These are phyloP conservation scores for Pachypanchax playfairii DNA, from an alignment of 2,113 vertebrate genomes.

Conservation along the genomic window DNA sequence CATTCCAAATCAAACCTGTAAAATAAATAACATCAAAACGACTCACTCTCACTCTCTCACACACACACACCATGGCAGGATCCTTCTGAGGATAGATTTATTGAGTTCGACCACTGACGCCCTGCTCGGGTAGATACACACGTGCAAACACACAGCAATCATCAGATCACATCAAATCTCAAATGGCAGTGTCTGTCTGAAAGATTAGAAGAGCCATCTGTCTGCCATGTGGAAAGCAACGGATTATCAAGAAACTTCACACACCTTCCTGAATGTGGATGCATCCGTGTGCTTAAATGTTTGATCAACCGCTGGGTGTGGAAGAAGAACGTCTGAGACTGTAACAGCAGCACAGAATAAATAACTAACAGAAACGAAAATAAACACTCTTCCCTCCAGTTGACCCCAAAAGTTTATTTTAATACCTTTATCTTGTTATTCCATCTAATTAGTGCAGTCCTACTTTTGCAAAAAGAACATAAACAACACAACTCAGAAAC, in stretches of 20 bases:
- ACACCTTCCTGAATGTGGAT: conserved; percentile 35
- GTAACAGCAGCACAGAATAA: conserved; percentile 11
- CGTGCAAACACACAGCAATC: conserved; percentile 21
- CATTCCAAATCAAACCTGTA: conserved; percentile 16
- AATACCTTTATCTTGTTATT: neutral
- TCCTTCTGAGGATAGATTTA: conserved; percentile 40
- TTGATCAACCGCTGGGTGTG: conserved; percentile 28
- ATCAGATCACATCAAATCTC: conserved; percentile 66
- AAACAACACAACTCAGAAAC: neutral
- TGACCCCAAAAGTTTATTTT: neutral
- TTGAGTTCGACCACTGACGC: conserved; percentile 37
- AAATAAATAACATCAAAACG: conserved; percentile 28
- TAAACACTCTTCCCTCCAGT: neutral
- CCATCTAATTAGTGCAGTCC: neutral
- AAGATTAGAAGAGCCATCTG: conserved; percentile 74
- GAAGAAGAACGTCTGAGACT: conserved; percentile 14
- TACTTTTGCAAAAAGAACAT: neutral
- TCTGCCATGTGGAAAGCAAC: conserved; percentile 59
- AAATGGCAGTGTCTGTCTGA: conserved; percentile 67
- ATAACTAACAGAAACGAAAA: neutral
- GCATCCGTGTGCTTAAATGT: conserved; percentile 31
- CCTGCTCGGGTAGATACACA: neutral
- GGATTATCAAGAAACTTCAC: conserved; percentile 68
- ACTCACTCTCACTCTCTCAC: neutral
- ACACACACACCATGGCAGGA: conserved; percentile 26